phyloP scores from a whole-genome alignment of 2,888 invertebrate species.

The Drosophila suboccidentalis region DNA sequence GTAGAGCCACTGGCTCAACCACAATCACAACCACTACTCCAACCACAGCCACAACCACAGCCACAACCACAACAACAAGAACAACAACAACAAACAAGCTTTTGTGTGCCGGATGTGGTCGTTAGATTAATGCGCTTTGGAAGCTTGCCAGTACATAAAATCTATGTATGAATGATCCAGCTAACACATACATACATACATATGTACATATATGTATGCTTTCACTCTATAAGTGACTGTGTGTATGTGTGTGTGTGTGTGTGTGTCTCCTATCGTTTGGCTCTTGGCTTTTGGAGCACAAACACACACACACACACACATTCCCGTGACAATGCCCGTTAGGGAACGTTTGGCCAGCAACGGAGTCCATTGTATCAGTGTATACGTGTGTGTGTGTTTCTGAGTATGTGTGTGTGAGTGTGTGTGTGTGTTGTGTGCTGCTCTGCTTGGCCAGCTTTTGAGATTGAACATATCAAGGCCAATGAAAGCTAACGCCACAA shows the following conservation, averaged over 20 bases:
- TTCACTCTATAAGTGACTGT: neutral
- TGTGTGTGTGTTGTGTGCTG: neutral
- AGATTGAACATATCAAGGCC: constrained; percentile 53
- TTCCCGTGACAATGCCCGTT: constrained; percentile 15
- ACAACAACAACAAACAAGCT: constrained; percentile 31
- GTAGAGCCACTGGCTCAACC: constrained; percentile 5
- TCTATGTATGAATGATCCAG: constrained; percentile 66
- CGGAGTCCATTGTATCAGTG: constrained; percentile 4
- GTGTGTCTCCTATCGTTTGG: constrained; percentile 15
- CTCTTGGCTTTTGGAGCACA: constrained; percentile 31
- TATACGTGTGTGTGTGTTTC: neutral
- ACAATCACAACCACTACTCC: constrained; percentile 11
- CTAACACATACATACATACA: constrained; percentile 6
- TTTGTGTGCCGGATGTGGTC: constrained; percentile 77
- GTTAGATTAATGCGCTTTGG: constrained; percentile 80
- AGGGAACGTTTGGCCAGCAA: constrained; percentile 28
- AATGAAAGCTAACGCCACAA: constrained; percentile 6
- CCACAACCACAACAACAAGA: too few species aligned
- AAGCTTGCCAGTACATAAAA: constrained; percentile 80
- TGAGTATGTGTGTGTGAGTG: constrained; percentile 2
- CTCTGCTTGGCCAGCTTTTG: constrained; percentile 26
- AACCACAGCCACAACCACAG: constrained; percentile 2
- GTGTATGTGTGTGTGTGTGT: constrained; percentile 19
- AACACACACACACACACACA: constrained; percentile 5
- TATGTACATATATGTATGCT: constrained; percentile 3